phyloP scores from a whole-genome alignment of 2,113 vertebrate species.

The Seriola rivoliana region DNA sequence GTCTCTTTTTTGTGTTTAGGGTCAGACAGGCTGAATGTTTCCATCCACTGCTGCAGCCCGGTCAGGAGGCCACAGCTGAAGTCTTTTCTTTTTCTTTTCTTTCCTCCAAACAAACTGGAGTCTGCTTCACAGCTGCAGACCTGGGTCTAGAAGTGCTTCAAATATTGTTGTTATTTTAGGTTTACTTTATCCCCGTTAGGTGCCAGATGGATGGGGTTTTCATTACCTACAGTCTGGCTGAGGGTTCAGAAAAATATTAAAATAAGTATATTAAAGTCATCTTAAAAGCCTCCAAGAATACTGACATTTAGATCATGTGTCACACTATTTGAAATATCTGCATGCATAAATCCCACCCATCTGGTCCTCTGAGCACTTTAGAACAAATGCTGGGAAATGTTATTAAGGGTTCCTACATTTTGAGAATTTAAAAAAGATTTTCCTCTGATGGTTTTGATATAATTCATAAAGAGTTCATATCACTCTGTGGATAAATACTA shows the following conservation, averaged over 20 bases:
- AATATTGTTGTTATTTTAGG: background rate
- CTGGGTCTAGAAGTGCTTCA: slow-evolving; percentile 25
- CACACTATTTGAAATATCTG: background rate
- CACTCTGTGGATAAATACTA: background rate
- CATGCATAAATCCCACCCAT: background rate
- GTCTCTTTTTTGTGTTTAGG: background rate
- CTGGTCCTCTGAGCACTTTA: slow-evolving; percentile 33
- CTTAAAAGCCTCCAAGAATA: background rate
- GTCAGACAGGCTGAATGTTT: slow-evolving; percentile 13
- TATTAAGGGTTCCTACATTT: background rate
- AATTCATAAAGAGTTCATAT: background rate
- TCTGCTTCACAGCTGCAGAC: slow-evolving; percentile 51
- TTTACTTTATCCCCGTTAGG: background rate
- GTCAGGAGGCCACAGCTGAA: background rate
- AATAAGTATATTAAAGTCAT: background rate
- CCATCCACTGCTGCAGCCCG: slow-evolving; percentile 10
- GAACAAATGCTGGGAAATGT: slow-evolving; percentile 33
- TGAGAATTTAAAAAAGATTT: background rate
- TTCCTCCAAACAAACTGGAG: slow-evolving; percentile 17
- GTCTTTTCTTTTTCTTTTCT: background rate
- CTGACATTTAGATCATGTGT: background rate
- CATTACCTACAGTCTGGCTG: background rate
- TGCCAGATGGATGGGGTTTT: slow-evolving; percentile 18
- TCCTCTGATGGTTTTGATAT: slow-evolving; percentile 15
- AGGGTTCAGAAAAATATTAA: background rate